A percentile compares a stretch with the other conserved stretches of the same genome.
These are phyloP conservation scores for Myotis davidii DNA, from an alignment of 2,113 vertebrate species.

Conservation along the genomic window DNA sequence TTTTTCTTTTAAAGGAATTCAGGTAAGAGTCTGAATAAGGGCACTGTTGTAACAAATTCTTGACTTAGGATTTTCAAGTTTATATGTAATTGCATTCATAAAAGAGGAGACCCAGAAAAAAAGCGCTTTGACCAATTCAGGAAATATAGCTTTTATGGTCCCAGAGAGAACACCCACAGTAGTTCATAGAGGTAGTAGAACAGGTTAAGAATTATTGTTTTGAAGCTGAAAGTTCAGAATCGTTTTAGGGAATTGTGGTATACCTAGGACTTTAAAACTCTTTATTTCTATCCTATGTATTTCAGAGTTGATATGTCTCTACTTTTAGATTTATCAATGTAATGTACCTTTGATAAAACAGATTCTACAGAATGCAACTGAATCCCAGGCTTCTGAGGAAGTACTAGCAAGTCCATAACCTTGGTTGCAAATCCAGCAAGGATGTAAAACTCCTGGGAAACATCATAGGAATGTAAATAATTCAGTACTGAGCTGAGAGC, in stretches of 20 bases:
- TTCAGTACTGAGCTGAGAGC: not conserved
- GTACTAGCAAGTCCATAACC: not conserved
- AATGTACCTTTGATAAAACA: conserved; percentile 45
- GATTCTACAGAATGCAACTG: not conserved
- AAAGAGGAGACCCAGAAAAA: conserved; percentile 34
- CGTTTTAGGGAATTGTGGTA: conserved; percentile 62
- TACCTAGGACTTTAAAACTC: conserved; percentile 52
- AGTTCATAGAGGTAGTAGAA: conserved; percentile 25
- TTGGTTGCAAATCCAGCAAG: not conserved
- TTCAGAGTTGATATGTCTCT: conserved; percentile 57
- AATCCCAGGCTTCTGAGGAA: conserved; percentile 22
- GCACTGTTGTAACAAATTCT: conserved; percentile 57
- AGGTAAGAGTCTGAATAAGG: not conserved
- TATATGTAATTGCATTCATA: conserved; percentile 37
- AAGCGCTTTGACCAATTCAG: not conserved
- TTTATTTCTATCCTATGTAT: conserved; percentile 63
- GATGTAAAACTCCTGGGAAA: not conserved
- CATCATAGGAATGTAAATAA: not conserved
- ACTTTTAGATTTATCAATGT: conserved; percentile 25
- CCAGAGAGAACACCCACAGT: conserved; percentile 23
- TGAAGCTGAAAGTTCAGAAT: conserved; percentile 54
- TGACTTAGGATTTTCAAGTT: conserved; percentile 33
- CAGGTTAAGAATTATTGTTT: conserved; percentile 55
- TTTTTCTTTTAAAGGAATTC: conserved; percentile 57
- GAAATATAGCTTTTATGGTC: conserved; percentile 58